Percentiles rank a stretch among this genome's conserved stretches.
Evolutionary conservation across 2,113 vertebrate genomes (phyloP).

Genomic region (Haliaeetus leucogaster): DNA sequence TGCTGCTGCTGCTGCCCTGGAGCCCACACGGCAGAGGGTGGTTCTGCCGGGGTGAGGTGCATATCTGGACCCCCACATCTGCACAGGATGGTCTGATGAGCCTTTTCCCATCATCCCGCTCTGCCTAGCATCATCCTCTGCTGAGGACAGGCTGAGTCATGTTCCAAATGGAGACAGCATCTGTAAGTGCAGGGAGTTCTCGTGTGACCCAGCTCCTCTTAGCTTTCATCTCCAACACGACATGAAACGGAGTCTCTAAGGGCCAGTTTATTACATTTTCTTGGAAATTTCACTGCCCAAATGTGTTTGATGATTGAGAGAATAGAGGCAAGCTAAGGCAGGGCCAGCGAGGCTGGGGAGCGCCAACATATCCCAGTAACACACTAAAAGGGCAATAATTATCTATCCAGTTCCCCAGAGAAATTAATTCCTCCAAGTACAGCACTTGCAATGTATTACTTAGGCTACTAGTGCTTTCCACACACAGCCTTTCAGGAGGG

Average conservation of each 20-base stretch:
- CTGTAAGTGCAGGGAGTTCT: not conserved
- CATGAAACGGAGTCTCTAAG: not conserved
- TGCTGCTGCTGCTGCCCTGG: not conserved
- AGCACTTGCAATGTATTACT: not conserved
- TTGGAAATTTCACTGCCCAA: not conserved
- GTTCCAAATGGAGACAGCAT: not conserved
- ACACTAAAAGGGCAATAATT: not conserved
- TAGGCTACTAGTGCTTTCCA: not conserved
- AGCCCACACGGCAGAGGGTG: too few relatives aligned
- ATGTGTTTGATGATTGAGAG: not conserved
- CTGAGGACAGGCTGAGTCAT: not conserved
- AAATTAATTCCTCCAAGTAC: not conserved
- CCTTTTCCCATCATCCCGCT: not conserved
- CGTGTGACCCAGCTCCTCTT: not conserved
- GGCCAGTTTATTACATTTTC: not conserved
- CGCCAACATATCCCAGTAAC: not conserved
- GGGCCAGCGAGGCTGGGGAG: not conserved
- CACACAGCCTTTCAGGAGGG: not conserved
- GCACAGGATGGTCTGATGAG: rapidly evolving
- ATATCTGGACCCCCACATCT: not conserved
- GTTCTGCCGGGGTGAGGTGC: rapidly evolving
- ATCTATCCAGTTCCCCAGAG: not conserved
- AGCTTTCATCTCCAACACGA: not conserved
- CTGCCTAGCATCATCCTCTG: not conserved
- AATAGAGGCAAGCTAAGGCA: not conserved